phyloP scores from a whole-genome alignment of 2,113 vertebrate genomes.

The Sclerurus mexicanus region DNA sequence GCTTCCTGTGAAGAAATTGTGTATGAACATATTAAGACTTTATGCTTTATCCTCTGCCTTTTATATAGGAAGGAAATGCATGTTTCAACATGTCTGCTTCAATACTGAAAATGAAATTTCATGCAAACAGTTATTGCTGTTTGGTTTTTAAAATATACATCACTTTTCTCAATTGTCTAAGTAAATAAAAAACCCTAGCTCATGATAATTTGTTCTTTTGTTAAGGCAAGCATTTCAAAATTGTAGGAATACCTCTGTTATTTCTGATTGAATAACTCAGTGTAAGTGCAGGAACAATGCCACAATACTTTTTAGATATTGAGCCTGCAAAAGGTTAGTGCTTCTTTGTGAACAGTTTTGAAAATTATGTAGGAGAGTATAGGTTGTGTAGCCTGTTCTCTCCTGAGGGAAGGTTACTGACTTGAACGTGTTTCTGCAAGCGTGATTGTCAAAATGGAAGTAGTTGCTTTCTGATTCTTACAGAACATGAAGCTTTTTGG shows the following conservation, averaged over 20 bases:
- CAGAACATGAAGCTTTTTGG: background rate
- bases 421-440: background rate
- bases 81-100: slow-evolving; percentile 15
- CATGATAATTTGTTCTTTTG: background rate
- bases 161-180: background rate
- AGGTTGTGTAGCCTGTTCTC: background rate
- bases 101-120: background rate
- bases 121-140: background rate
- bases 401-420: background rate
- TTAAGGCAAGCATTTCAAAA: background rate
- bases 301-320: background rate
- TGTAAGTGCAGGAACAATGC: background rate
- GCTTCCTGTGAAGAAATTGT: slow-evolving; percentile 35
- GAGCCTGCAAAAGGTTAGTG: background rate
- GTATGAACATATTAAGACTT: background rate
- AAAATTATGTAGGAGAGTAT: background rate
- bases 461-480: background rate
- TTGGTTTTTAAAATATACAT: background rate
- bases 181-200: background rate
- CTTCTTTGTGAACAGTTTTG: background rate
- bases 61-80: background rate
- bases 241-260: background rate
- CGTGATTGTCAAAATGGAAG: background rate
- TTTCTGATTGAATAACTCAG: background rate
- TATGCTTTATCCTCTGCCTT: background rate